These are phyloP conservation scores for Mus pahari DNA, from an alignment of 2,113 vertebrate species.

Conservation along the genomic window DNA sequence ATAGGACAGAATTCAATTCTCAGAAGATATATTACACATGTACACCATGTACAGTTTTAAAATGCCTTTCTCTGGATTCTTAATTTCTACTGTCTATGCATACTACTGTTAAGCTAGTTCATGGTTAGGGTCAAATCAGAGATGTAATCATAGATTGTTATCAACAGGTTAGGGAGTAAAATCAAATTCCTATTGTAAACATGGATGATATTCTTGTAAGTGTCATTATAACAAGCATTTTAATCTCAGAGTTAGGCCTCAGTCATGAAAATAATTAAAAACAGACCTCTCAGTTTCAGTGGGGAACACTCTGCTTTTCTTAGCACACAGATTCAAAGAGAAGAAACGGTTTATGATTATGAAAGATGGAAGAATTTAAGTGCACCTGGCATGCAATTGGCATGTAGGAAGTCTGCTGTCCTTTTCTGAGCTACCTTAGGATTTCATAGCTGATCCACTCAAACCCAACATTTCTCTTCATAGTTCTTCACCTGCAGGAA, in stretches of 20 bases:
- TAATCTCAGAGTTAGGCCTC: conserved; percentile 19
- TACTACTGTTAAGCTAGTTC: background rate
- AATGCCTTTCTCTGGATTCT: conserved; percentile 10
- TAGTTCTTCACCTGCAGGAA: background rate
- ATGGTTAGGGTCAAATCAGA: conserved; percentile 23
- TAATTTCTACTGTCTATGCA: conserved; percentile 8
- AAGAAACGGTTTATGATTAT: background rate
- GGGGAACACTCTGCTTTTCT: background rate
- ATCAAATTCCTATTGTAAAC: conserved; percentile 28
- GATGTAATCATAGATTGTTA: background rate
- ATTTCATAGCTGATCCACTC: background rate
- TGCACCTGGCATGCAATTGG: background rate
- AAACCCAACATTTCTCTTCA: background rate
- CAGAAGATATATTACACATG: background rate
- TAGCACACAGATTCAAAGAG: background rate
- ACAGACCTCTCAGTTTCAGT: conserved; percentile 3
- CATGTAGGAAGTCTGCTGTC: background rate
- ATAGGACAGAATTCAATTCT: background rate
- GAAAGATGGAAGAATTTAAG: background rate
- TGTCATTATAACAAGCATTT: background rate
- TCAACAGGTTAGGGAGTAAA: conserved; percentile 29
- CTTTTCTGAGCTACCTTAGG: background rate
- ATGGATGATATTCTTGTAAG: background rate
- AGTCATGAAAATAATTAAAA: background rate
- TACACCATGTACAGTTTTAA: background rate